These are phyloP conservation scores for Gandaritis pyraliata DNA, from an alignment of 2,888 invertebrate species.

Conservation along the genomic window DNA sequence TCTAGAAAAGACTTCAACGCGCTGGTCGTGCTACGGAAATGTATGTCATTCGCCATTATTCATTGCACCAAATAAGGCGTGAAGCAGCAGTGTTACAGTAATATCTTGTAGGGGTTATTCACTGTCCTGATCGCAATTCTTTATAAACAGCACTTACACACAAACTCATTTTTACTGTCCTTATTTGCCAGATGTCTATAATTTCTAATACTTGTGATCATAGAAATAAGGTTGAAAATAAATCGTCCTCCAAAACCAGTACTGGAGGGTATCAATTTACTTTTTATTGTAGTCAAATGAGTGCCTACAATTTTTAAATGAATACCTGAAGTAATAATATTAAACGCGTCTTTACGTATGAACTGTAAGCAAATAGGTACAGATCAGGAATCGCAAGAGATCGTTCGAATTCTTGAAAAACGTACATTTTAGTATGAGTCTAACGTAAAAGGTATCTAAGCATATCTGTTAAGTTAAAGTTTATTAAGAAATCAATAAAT, in stretches of 20 bases:
- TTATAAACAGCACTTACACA: background rate
- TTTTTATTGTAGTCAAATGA: slow-evolving; percentile 5
- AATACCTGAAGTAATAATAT: too few species aligned
- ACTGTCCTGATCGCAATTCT: slow-evolving; percentile 1
- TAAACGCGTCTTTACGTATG: too few species aligned
- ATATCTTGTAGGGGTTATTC: slow-evolving; percentile 7
- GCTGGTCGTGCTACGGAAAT: background rate
- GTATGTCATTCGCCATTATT: background rate
- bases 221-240: slow-evolving; percentile 1
- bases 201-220: background rate
- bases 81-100: slow-evolving; percentile 6
- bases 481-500: too few species aligned
- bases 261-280: background rate
- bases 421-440: too few species aligned
- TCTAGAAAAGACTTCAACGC: slow-evolving; percentile 30
- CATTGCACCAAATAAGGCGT: background rate
- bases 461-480: too few species aligned
- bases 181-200: too few species aligned
- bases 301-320: background rate
- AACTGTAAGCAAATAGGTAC: too few species aligned
- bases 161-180: background rate
- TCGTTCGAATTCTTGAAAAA: too few species aligned
- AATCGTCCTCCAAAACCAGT: background rate
- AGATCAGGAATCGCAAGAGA: too few species aligned
- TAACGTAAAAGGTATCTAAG: too few species aligned